These are phyloP conservation scores for Malaclemys terrapin DNA, from an alignment of 2,113 vertebrate genomes.

Conservation along the genomic window DNA sequence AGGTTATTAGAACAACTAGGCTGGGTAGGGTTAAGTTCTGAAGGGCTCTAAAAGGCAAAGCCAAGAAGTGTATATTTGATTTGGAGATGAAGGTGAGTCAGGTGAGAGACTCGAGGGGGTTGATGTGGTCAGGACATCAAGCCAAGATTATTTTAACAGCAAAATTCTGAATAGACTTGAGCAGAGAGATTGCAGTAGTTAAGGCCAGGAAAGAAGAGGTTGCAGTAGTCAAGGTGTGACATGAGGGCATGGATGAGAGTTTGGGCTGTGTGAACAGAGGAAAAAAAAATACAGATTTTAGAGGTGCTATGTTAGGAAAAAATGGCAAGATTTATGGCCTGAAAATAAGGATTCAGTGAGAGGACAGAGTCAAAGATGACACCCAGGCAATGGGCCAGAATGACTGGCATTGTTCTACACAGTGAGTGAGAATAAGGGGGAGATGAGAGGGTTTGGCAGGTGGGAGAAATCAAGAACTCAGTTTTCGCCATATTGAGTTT, in stretches of 20 bases:
- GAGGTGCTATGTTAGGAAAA: not conserved
- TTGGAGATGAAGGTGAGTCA: not conserved
- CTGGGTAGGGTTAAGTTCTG: not conserved
- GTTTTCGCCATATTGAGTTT: not conserved
- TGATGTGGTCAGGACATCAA: slow-evolving; percentile 4
- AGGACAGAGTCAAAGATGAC: not conserved
- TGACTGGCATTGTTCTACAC: not conserved
- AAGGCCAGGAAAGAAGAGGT: not conserved
- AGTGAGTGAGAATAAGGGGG: not conserved
- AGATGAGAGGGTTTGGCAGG: not conserved
- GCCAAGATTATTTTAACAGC: not conserved
- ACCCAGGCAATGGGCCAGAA: not conserved
- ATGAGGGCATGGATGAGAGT: not conserved
- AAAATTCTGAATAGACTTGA: not conserved
- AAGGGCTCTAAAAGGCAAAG: slow-evolving; percentile 7
- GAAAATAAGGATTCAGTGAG: not conserved
- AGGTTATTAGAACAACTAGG: not conserved
- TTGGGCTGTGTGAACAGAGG: not conserved
- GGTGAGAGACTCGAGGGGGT: slow-evolving; percentile 15
- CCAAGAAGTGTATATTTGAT: not conserved
- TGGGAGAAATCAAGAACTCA: not conserved
- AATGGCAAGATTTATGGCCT: not conserved
- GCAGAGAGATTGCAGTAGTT: not conserved
- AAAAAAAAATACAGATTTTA: not conserved
- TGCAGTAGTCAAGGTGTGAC: not conserved